These are phyloP conservation scores for Pomacea canaliculata DNA, from an alignment of 2,888 invertebrate genomes.

Conservation along the genomic window DNA sequence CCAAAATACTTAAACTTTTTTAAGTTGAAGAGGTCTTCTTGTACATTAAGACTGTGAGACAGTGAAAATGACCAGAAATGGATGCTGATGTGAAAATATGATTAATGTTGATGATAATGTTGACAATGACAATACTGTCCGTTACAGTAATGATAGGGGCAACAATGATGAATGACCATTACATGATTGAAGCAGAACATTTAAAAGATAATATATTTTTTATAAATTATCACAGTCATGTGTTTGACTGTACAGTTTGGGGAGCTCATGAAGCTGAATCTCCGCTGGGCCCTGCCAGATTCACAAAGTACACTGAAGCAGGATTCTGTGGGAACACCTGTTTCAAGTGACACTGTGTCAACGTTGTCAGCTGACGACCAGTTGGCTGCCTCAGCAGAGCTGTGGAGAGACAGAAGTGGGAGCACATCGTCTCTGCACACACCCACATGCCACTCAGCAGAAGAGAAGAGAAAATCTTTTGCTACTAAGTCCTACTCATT, in stretches of 20 bases:
- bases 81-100: too few relatives aligned
- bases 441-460: conserved; percentile 31
- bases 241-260: conserved; percentile 39
- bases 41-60: too few relatives aligned
- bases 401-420: conserved; percentile 45
- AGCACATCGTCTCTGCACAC: conserved; percentile 42
- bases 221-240: too few relatives aligned
- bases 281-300: conserved; percentile 45
- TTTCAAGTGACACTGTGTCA: conserved; percentile 38
- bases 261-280: conserved; percentile 52
- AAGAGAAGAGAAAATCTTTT: conserved; percentile 40
- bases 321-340: conserved; percentile 34
- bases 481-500: conserved; percentile 50
- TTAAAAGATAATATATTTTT: too few relatives aligned
- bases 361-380: conserved; percentile 44
- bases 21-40: too few relatives aligned
- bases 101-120: too few relatives aligned
- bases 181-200: too few relatives aligned
- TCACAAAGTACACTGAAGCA: conserved; percentile 32
- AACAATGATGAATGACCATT: too few relatives aligned
- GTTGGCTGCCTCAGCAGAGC: conserved; percentile 42
- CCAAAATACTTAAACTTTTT: too few relatives aligned
- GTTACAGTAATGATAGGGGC: too few relatives aligned
- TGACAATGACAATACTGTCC: too few relatives aligned
- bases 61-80: too few relatives aligned